phyloP scores from a whole-genome alignment of 1,140 invertebrate genomes.

The Pogonomyrmex californicus region DNA sequence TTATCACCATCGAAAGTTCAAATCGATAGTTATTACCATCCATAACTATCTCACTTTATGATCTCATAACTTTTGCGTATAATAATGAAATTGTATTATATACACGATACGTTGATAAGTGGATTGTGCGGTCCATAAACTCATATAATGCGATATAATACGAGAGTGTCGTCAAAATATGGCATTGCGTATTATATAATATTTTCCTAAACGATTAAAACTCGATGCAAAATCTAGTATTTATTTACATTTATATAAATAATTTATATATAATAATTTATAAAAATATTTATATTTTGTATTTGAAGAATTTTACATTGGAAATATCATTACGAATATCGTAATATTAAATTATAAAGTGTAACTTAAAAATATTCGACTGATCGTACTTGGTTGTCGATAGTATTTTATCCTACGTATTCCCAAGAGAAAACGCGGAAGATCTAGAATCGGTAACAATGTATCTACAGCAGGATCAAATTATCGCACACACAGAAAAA shows the following conservation, averaged over 20 bases:
- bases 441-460: constrained; percentile 66
- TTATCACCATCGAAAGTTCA: constrained; percentile 24
- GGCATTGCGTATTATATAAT: neutral
- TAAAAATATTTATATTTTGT: too few species aligned
- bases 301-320: too few species aligned
- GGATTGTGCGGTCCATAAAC: constrained; percentile 29
- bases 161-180: neutral
- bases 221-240: neutral
- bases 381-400: neutral
- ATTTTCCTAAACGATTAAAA: neutral
- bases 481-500: constrained; percentile 62
- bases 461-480: constrained; percentile 65
- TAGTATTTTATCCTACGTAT: constrained; percentile 31
- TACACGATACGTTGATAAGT: constrained; percentile 20
- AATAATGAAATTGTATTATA: constrained; percentile 33
- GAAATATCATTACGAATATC: neutral
- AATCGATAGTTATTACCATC: constrained; percentile 31
- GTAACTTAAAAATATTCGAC: neutral
- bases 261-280: too few species aligned
- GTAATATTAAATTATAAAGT: neutral
- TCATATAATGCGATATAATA: neutral
- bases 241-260: neutral
- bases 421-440: constrained; percentile 5
- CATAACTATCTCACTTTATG: constrained; percentile 22
- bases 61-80: constrained; percentile 23